phyloP scores from a whole-genome alignment of 1,140 invertebrate species.

The Drosophila kikkawai region DNA sequence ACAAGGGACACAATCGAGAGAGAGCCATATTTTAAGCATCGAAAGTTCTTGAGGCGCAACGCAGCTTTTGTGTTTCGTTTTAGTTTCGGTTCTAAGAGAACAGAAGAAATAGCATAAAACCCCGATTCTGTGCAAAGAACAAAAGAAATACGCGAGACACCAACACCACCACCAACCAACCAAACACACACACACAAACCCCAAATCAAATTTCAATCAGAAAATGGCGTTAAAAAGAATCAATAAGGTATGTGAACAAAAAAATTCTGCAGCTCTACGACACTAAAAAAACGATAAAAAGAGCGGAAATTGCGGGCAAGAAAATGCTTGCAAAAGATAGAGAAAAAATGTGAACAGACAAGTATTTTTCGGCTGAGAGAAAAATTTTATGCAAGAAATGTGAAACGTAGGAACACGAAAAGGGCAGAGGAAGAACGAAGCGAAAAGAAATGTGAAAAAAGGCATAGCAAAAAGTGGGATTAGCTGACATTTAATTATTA shows the following conservation, averaged over 20 bases:
- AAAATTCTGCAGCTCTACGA: conserved; percentile 36
- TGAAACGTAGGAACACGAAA: conserved; percentile 74
- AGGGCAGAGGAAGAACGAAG: conserved; percentile 65
- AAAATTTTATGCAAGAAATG: conserved; percentile 85
- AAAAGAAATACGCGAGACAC: conserved; percentile 75
- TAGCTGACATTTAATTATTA: conserved; percentile 63
- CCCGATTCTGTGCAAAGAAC: conserved; percentile 69
- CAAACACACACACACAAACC: conserved; percentile 72
- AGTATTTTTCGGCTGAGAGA: conserved; percentile 47
- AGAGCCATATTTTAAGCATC: conserved; percentile 65
- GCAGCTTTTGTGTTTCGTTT: conserved; percentile 80
- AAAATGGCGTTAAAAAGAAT: conserved; percentile 98
- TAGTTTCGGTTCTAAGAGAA: conserved; percentile 40
- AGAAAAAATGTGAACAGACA: conserved; percentile 45
- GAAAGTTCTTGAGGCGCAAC: conserved; percentile 57
- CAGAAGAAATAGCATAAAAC: conserved; percentile 20
- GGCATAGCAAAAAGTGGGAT: conserved; percentile 61
- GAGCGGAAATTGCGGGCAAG: conserved; percentile 26
- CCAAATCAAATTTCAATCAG: conserved; percentile 85
- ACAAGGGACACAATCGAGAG: conserved; percentile 71
- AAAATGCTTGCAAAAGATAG: conserved; percentile 33
- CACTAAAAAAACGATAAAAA: conserved; percentile 31
- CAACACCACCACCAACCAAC: conserved; percentile 72
- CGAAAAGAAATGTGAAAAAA: conserved; percentile 85
- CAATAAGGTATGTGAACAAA: conserved; percentile 93